Percentiles rank a stretch among this genome's conserved stretches.
Evolutionary conservation across 2,113 vertebrate species (phyloP).

Genomic region (Fregetta grallaria): DNA sequence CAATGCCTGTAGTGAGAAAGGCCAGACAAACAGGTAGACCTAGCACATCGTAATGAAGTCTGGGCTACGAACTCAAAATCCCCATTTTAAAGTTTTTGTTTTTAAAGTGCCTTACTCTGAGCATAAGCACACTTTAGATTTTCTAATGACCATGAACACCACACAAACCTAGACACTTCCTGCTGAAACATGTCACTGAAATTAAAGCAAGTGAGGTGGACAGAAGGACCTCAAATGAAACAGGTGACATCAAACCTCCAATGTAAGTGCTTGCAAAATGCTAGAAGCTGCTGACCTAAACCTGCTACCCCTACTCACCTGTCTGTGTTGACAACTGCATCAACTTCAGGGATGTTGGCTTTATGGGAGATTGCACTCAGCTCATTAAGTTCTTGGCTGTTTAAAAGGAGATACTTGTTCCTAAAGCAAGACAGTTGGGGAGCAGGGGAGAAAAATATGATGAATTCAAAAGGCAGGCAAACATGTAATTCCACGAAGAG

Average conservation of each 20-base stretch:
- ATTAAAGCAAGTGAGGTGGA: neutral
- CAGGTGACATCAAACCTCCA: neutral
- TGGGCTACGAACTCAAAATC: neutral
- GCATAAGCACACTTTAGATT: neutral
- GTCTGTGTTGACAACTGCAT: constrained; percentile 96
- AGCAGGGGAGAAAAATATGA: neutral
- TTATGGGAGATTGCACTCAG: constrained; percentile 96
- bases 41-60: neutral
- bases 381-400: constrained; percentile 95
- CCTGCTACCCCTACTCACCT: constrained; percentile 64
- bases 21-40: neutral
- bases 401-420: constrained; percentile 97
- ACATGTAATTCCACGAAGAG: neutral
- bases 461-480: neutral
- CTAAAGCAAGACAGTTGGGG: constrained; percentile 65
- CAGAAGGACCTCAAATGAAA: neutral
- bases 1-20: neutral
- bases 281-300: neutral
- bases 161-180: neutral
- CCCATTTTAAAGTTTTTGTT: neutral
- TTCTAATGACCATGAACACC: neutral
- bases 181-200: neutral
- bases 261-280: fast-evolving
- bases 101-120: neutral
- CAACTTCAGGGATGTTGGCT: constrained; percentile 96